These are phyloP conservation scores for Plebejus anna DNA, from an alignment of 2,888 invertebrate genomes.

Conservation along the genomic window DNA sequence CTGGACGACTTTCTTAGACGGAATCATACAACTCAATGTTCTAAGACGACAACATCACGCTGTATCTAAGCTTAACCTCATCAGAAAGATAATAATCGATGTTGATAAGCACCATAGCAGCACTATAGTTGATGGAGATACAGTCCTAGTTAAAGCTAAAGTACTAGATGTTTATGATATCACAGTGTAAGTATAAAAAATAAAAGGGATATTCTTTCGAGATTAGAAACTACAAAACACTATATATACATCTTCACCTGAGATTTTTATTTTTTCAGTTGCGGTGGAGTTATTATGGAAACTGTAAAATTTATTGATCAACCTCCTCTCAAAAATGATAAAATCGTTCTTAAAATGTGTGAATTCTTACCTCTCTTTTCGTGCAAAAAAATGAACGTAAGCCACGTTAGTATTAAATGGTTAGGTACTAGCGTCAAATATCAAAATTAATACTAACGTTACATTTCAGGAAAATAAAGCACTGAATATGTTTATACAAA, in stretches of 20 bases:
- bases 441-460: background rate
- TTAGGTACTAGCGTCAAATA: background rate
- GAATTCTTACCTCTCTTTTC: background rate
- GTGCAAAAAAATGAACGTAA: background rate
- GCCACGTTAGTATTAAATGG: background rate
- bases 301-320: background rate
- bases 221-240: too few species aligned
- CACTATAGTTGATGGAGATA: constrained; percentile 31
- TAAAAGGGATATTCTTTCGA: background rate
- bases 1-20: constrained; percentile 91
- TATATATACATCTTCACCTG: too few species aligned
- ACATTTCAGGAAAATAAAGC: background rate
- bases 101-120: constrained; percentile 40
- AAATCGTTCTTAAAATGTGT: background rate
- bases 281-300: constrained; percentile 12
- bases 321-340: background rate
- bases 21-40: constrained; percentile 87
- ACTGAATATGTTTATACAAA: background rate
- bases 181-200: constrained; percentile 42
- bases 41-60: constrained; percentile 79
- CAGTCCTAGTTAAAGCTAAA: constrained; percentile 39
- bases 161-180: constrained; percentile 40
- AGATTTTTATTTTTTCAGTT: background rate
- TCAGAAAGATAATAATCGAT: constrained; percentile 48
- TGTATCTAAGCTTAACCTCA: constrained; percentile 80